Evolutionary conservation across 2,888 invertebrate genomes (phyloP).

Genomic region (Acrobasis repandana): DNA sequence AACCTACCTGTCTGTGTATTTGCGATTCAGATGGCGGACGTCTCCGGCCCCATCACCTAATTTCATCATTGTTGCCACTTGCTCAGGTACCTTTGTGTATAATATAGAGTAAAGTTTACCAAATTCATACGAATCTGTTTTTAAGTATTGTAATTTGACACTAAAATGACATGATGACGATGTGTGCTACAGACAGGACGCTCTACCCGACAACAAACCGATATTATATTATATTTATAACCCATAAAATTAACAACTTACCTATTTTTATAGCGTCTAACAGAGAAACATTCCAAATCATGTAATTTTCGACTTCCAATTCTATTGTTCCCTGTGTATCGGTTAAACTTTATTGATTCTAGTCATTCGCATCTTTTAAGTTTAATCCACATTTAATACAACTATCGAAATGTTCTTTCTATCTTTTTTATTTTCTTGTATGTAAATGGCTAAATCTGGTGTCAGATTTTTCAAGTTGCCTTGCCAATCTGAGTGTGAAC

Average conservation of each 20-base stretch:
- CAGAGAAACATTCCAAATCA: neutral
- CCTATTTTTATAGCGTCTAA: slow-evolving; percentile 2
- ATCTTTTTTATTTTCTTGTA: too few relatives aligned
- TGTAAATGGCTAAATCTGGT: too few relatives aligned
- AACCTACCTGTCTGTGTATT: slow-evolving; percentile 10
- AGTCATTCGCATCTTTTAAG: neutral
- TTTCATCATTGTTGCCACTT: neutral
- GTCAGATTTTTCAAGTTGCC: too few relatives aligned
- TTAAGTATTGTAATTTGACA: too few relatives aligned
- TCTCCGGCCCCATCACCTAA: slow-evolving; percentile 8
- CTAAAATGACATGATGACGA: neutral
- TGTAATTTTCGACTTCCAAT: slow-evolving; percentile 8
- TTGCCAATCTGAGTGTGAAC: too few relatives aligned
- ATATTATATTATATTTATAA: neutral
- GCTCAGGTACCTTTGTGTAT: too few relatives aligned
- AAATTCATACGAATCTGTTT: too few relatives aligned
- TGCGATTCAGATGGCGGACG: slow-evolving; percentile 2
- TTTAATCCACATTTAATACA: too few relatives aligned
- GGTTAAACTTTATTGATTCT: neutral
- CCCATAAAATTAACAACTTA: slow-evolving; percentile 10
- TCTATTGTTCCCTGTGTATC: neutral
- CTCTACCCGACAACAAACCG: slow-evolving; percentile 7
- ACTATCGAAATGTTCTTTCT: too few relatives aligned
- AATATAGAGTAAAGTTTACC: too few relatives aligned
- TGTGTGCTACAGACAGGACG: neutral